Base-by-base conservation (phyloP, 1,140 invertebrate species). In the Drosophila tsacasi region DNA sequence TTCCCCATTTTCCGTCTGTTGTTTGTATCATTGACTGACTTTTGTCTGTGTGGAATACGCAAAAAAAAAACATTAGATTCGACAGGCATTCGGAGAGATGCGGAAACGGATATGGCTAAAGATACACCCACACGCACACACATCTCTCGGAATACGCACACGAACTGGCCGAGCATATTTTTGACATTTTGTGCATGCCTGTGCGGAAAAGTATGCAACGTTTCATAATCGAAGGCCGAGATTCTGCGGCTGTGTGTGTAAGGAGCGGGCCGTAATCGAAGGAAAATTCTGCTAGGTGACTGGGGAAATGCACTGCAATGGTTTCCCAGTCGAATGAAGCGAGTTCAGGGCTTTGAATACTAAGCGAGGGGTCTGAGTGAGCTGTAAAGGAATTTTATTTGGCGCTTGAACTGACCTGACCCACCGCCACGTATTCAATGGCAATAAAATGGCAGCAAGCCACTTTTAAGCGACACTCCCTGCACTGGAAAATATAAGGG, bases 141-240 rank as follows among this genome's bases (percentile, higher is more conserved):
- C 35, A 39, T 15, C 5, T 2, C n/a, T 15, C 17, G 49, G n/a
- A 27, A 55, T 37, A 54, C 64, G 39, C 71, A 73, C 42, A 78
- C 65, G 59, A 63, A 72, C 55, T 73, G 52, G 39, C 59, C 75
- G 40, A 32, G 55, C 49, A 79, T 79, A 79, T 83, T 76, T 86
- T 62, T 69, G 83, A 64, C 66, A 86, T 86, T 87, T 71, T 79
- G 64, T 78, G 75, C 61, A 85, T 81, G 68, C 75, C 79, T 68
- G 57, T 44, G 64, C 52, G 47, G 47, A 74, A 59, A 83, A 89
- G 81, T 84, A 79, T 76, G 81, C 78, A 59, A 63, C 58, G 65
- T 63, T 67, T 55, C 59, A 81, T 68, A 89, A 89, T 89, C 81
- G 74, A 76, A 81, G 54, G 61, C 67, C 54, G 65, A 69, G 85